Base-by-base conservation (phyloP, 2,888 invertebrate genomes). In the Itoplectis maculator region DNA sequence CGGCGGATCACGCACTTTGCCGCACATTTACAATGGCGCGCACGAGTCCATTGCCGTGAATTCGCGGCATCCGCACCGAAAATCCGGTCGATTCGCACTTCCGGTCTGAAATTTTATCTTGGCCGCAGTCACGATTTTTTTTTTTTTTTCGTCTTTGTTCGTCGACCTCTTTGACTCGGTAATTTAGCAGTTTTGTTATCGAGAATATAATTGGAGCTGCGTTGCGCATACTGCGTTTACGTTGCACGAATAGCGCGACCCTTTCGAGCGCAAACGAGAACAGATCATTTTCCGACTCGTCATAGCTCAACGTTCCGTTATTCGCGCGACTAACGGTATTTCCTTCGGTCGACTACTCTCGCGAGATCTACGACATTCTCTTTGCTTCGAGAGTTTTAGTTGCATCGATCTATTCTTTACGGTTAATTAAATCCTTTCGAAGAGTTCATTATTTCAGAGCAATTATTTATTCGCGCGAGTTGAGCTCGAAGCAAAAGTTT, bases 11-110 rank as follows among this genome's bases (percentile, higher is more conserved):
- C 76, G 79, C 76, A 79, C 79, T 83, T 79, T 79, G 76, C 79
- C 76, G n/a, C n/a, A 79, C 68, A 73, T 76, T 80, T 85, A 82
- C 68, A 77, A 79, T 77, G 75, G n/a, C 79, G 78, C 81, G 79
- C 82, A 15, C 61, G 79, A 69, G 37, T 81, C 77, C 76, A 76
- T 69, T 45, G 76, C 68, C 45, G 81, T 37, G 35, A 29, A 35
- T 35, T 56, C 59, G 35, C 35, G 61, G 59, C 84, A 81, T 84
- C 78, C 82, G 77, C 83, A 84, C 72, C 85, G 74, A 70, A 77
- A 83, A 83, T 83, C 79, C 82, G 79, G 76, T 76, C 68, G 59
- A 61, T 61, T 61, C 13, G 47, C 59, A 72, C 61, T 72, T 72
- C 72, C 72, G 29, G 47, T 69, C 20, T 37, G 69, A 59, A 59